Base-by-base conservation (phyloP, 2,797 vertebrate genomes). In the Ispidina picta region DNA sequence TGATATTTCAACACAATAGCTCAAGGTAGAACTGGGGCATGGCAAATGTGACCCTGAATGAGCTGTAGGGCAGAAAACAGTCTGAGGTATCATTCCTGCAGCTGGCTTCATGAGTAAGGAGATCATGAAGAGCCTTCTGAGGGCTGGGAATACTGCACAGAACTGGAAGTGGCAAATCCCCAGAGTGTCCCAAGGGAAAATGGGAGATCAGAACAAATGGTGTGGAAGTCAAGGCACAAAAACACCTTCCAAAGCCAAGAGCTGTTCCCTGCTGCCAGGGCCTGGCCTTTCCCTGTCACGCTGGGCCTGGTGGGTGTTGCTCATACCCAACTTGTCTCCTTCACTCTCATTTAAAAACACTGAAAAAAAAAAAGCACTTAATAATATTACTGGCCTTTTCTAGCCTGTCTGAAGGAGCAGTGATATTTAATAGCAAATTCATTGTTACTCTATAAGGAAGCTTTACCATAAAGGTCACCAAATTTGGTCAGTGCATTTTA, bases 401-500 rank as follows among this genome's bases (percentile, higher is more conserved):
- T 48, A 80, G 69, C 25, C 37, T 2, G 26, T 41, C 91, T 79
- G 83, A 83, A 81, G 85, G 75, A 93, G 86, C 77, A 75, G 91
- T 95, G 95, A 80, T 96, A 95, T 96, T 96, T 96, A 85, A 94
- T 95, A 72, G 86, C 39, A 89, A 80, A 90, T 55, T 83, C 88
- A 59, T 76, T 63, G 80, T 66, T 70, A 60, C 83, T 76, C 85
- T 86, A 76, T 94, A 89, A 95, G 89, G 87, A 92, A 95, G 63
- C 87, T 86, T 90, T 87, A 81, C 55, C 89, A 93, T 90, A 94
- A 97, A 97, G 93, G 93, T 96, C 94, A 83, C n/a, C 79, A 88
- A 88, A 88, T 95, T 91, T 92, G 94, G 95, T 86, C 83, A 90
- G 76, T 65, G 88, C 73, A 26, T 96, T 96, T 92, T 94, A 94